Conservation (phyloP, 2,888 invertebrate genomes). For the Meiosimyza platycephala region DNA sequence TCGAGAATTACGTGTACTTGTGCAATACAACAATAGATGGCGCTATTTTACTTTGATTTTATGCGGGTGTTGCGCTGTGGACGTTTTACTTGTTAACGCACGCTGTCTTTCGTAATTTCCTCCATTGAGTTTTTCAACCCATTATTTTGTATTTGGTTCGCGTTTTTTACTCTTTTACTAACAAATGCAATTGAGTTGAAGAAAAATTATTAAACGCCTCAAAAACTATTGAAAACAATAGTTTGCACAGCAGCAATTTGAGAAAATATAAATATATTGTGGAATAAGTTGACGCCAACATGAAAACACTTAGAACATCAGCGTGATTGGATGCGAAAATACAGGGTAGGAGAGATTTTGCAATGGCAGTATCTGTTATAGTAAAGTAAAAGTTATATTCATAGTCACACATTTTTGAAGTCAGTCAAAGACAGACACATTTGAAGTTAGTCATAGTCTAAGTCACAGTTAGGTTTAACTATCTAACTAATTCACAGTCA, state of each 20-base stretch:
- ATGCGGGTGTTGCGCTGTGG: constrained; percentile 27
- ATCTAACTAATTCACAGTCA: too few relatives aligned
- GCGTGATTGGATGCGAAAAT: not conserved
- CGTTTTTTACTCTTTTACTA: not conserved
- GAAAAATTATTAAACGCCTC: constrained; percentile 31
- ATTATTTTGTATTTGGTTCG: not conserved
- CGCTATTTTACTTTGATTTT: constrained; percentile 10
- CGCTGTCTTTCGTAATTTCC: constrained; percentile 6
- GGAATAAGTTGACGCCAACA: constrained; percentile 21
- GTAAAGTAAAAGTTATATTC: too few relatives aligned
- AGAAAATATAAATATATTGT: constrained; percentile 30
- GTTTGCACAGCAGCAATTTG: constrained; percentile 12
- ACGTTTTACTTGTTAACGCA: constrained; percentile 24
- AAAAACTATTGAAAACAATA: constrained; percentile 33
- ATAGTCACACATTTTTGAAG: too few relatives aligned
- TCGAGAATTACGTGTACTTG: not conserved
- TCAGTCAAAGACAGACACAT: too few relatives aligned
- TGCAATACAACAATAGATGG: not conserved
- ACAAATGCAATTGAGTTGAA: constrained; percentile 5
- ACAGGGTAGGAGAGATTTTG: not conserved
- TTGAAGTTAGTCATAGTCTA: too few relatives aligned
- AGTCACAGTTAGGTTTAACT: too few relatives aligned
- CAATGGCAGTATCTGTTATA: too few relatives aligned
- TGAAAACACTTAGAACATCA: not conserved
- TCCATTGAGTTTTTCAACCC: not conserved